These are phyloP conservation scores for Megalops atlanticus DNA, from an alignment of 2,113 vertebrate genomes.

Conservation along the genomic window DNA sequence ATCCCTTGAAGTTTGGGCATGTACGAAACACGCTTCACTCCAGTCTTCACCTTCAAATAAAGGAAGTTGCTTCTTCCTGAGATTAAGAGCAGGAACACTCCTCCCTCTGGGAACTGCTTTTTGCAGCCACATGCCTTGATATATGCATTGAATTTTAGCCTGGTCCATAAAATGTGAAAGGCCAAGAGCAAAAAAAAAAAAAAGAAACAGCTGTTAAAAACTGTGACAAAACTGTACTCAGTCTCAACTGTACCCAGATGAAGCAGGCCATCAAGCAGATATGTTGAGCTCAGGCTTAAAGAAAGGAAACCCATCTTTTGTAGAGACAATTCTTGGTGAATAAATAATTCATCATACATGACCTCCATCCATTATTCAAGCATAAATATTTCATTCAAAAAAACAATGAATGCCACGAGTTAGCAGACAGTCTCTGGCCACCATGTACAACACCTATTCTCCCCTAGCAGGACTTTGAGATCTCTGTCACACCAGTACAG, in stretches of 20 bases:
- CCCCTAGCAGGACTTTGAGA: no score
- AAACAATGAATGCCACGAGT: neutral
- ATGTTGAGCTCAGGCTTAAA: neutral
- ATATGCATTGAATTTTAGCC: neutral
- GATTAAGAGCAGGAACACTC: neutral
- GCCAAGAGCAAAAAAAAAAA: neutral
- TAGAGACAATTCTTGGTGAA: neutral
- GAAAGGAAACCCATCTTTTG: neutral
- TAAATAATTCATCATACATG: neutral
- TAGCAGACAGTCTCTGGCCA: neutral
- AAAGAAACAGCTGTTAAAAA: constrained; percentile 1
- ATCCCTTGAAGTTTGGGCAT: neutral
- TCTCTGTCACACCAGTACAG: no score
- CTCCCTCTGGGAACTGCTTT: neutral
- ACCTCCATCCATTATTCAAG: neutral
- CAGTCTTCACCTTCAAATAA: constrained; percentile 2
- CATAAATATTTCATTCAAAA: neutral
- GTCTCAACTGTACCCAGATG: neutral
- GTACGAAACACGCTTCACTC: neutral
- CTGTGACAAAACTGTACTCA: neutral
- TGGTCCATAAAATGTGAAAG: neutral
- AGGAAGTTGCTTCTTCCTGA: neutral
- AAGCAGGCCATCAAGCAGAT: neutral
- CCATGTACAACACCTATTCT: no score
- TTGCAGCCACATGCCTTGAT: neutral